Conservation (phyloP, 92 coral and sea anemone genomes). For the Nematostella vectensis region DNA sequence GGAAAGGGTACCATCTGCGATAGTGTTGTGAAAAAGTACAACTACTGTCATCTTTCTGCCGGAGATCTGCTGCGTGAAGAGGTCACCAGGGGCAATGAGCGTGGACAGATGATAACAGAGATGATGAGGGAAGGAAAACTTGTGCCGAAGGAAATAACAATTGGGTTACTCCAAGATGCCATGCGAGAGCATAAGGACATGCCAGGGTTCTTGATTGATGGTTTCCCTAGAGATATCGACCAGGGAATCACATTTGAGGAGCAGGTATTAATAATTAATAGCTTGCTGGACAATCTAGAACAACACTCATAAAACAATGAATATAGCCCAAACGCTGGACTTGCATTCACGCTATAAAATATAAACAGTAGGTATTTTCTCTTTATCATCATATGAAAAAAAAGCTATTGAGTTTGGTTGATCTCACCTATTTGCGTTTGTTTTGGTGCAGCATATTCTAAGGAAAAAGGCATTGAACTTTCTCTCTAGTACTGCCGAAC, state of each 20-base stretch:
- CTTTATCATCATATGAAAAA: too few species aligned
- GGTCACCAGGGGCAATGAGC: constrained; percentile 63
- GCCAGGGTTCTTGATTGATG: constrained; percentile 77
- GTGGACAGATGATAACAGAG: constrained; percentile 69
- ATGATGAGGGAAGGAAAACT: constrained; percentile 78
- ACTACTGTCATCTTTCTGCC: constrained; percentile 81
- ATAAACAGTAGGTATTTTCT: too few species aligned
- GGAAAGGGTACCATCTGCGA: constrained; percentile 92
- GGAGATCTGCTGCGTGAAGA: constrained; percentile 86
- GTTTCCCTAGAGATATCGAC: constrained; percentile 67
- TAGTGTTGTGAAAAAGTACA: constrained; percentile 59
- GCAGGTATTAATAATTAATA: constrained; percentile 35
- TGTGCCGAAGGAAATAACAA: constrained; percentile 83
- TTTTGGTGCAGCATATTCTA: too few species aligned
- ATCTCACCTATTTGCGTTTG: too few species aligned
- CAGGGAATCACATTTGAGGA: constrained; percentile 67
- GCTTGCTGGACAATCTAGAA: neutral
- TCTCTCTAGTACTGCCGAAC: too few species aligned
- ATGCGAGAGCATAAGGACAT: constrained; percentile 61
- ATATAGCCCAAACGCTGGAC: too few species aligned
- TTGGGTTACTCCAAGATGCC: constrained; percentile 63
- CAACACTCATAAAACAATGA: too few species aligned
- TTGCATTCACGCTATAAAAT: too few species aligned
- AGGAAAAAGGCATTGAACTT: too few species aligned
- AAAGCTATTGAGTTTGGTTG: too few species aligned